Evolutionary conservation across 2,113 vertebrate genomes (phyloP).

Genomic region (Danionella cerebrum): DNA sequence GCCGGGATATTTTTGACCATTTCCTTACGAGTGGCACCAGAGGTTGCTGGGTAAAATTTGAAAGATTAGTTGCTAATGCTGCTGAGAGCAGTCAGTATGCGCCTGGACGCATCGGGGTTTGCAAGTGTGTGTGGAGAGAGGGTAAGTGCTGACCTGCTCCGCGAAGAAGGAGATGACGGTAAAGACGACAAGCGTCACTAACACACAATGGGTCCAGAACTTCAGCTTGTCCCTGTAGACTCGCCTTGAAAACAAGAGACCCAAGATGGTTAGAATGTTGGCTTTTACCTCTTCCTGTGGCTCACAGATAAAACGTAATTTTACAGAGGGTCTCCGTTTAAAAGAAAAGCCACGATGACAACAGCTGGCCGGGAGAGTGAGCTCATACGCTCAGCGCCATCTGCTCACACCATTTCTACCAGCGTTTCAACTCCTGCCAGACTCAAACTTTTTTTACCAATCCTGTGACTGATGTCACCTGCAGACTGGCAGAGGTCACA

Average conservation of each 20-base stretch:
- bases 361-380: not conserved
- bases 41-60: not conserved
- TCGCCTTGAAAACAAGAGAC: slow-evolving; percentile 66
- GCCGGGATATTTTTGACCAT: not conserved
- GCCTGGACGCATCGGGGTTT: not conserved
- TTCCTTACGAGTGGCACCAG: not conserved
- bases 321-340: too few relatives aligned
- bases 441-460: not conserved
- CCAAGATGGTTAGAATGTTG: not conserved
- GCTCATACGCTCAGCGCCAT: not conserved
- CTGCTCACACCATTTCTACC: not conserved
- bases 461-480: not conserved
- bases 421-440: not conserved
- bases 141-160: slow-evolving; percentile 76
- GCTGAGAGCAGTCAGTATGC: not conserved
- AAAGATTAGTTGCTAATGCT: not conserved
- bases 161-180: slow-evolving; percentile 96
- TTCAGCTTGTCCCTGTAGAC: slow-evolving; percentile 91
- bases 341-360: too few relatives aligned
- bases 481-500: slow-evolving; percentile 10
- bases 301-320: too few relatives aligned
- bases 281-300: too few relatives aligned
- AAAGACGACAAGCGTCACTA: slow-evolving; percentile 88
- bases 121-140: not conserved
- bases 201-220: slow-evolving; percentile 96